Percentiles rank a stretch among this genome's conserved stretches.
These are phyloP conservation scores for Masnerella sp. DNA, from an alignment of 2,888 invertebrate species.

Conservation along the genomic window DNA sequence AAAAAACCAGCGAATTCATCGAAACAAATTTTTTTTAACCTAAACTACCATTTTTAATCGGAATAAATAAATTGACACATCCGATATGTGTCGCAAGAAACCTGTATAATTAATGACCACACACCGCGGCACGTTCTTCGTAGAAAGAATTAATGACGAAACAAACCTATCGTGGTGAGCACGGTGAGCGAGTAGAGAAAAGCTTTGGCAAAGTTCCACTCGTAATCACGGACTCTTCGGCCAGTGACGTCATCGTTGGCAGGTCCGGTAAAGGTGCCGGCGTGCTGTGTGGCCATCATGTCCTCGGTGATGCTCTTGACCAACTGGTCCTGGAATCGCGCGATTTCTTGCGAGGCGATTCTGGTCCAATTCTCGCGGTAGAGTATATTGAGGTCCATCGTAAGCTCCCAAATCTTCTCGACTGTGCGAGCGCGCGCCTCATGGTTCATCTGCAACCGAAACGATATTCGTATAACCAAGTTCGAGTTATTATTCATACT, in stretches of 20 bases:
- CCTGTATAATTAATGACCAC: conserved; percentile 23
- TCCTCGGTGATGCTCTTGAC: conserved; percentile 89
- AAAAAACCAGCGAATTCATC: too few relatives aligned
- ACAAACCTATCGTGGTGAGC: conserved; percentile 93
- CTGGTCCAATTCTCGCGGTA: conserved; percentile 94
- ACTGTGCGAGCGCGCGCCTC: conserved; percentile 85
- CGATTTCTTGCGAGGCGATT: conserved; percentile 87
- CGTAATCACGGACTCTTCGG: conserved; percentile 80
- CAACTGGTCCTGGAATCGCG: conserved; percentile 90
- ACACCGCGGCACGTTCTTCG: background rate
- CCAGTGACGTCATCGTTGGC: conserved; percentile 69
- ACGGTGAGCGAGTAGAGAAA: conserved; percentile 97
- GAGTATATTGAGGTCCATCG: conserved; percentile 90
- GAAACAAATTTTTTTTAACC: too few relatives aligned
- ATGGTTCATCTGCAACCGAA: conserved; percentile 76
- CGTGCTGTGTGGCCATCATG: conserved; percentile 80
- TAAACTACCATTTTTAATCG: conserved; percentile 9
- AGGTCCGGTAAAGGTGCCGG: conserved; percentile 76
- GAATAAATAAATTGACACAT: conserved; percentile 35
- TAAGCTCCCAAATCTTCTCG: conserved; percentile 95
- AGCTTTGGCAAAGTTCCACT: conserved; percentile 93
- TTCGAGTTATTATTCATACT: conserved; percentile 16
- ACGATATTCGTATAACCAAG: conserved; percentile 17
- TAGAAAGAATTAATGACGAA: conserved; percentile 37
- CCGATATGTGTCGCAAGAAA: conserved; percentile 6